These are phyloP conservation scores for Pycnonotus jocosus DNA, from an alignment of 2,113 vertebrate genomes.

Conservation along the genomic window DNA sequence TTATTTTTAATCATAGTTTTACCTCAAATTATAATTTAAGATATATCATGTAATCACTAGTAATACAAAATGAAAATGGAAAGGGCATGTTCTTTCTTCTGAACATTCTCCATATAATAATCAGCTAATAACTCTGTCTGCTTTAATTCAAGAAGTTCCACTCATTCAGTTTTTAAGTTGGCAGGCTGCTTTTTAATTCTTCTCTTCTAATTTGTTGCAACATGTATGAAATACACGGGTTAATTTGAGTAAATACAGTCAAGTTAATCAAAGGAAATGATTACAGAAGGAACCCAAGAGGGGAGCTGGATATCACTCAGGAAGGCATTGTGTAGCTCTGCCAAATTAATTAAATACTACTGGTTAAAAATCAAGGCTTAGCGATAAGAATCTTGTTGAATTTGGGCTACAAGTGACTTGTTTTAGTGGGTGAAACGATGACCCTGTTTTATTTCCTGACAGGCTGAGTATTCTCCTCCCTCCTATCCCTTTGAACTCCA, in stretches of 20 bases:
- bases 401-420: background rate
- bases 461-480: background rate
- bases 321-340: constrained; percentile 1
- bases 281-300: constrained; percentile 39
- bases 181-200: constrained; percentile 55
- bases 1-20: constrained; percentile 63
- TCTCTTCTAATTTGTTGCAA: constrained; percentile 58
- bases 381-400: background rate
- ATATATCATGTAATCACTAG: constrained; percentile 55
- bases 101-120: constrained; percentile 45
- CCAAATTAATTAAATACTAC: constrained; percentile 51
- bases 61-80: constrained; percentile 51
- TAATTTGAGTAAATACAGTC: constrained; percentile 56
- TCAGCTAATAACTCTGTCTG: constrained; percentile 57
- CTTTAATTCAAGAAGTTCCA: constrained; percentile 55
- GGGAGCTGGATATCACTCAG: background rate
- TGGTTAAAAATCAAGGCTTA: constrained; percentile 30
- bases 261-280: constrained; percentile 62
- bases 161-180: constrained; percentile 38
- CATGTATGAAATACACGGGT: constrained; percentile 52
- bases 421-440: background rate
- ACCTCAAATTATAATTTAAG: constrained; percentile 62
- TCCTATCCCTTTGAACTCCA: background rate
- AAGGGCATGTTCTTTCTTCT: constrained; percentile 63
- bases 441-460: background rate